Conservation (phyloP, 2,797 vertebrate species). For the Pseudocheirus occidentalis region DNA sequence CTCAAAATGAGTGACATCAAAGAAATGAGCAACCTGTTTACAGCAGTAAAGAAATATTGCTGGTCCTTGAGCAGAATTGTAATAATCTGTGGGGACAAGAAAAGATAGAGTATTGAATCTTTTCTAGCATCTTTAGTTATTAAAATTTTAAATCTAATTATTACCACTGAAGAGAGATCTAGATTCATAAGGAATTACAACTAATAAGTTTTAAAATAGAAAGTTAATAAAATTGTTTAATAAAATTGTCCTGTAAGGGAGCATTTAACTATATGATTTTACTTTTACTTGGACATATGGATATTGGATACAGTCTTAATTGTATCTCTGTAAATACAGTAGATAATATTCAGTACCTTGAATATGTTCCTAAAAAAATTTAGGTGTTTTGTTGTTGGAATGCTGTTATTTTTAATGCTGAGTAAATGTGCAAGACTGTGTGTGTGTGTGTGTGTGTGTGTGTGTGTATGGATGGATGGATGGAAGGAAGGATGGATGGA, state of each 20-base stretch:
- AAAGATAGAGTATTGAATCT: background rate
- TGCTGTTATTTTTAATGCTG: background rate
- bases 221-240: constrained; percentile 57
- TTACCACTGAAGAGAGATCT: constrained; percentile 10
- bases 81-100: constrained; percentile 57
- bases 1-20: constrained; percentile 70
- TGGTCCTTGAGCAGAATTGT: constrained; percentile 30
- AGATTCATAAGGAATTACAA: constrained; percentile 67
- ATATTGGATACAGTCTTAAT: background rate
- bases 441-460: no score
- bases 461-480: no score
- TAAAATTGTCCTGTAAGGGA: background rate
- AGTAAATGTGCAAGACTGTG: background rate
- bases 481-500: no score
- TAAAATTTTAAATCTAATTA: constrained; percentile 65
- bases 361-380: background rate
- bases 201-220: constrained; percentile 57
- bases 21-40: constrained; percentile 76
- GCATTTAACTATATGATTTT: constrained; percentile 2
- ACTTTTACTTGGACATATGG: background rate
- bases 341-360: background rate
- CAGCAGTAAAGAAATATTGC: constrained; percentile 56
- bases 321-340: background rate
- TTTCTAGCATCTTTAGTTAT: background rate
- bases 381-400: background rate